Base-by-base conservation (phyloP, 2,797 vertebrate genomes). In the Sebastes trivittatus region DNA sequence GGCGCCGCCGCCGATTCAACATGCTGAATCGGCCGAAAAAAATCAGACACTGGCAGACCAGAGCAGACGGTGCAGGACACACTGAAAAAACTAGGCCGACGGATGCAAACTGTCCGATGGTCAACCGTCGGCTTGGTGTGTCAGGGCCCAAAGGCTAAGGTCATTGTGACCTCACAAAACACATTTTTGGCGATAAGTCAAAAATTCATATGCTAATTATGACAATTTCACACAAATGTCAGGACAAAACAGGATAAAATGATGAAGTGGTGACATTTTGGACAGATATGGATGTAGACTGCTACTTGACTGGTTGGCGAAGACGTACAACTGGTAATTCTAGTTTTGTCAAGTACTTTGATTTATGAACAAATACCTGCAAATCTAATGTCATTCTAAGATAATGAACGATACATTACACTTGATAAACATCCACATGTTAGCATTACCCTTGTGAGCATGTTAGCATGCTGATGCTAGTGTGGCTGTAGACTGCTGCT, bases 231-330 rank as follows among this genome's bases (percentile, higher is more conserved):
- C 20, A 54, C 49, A 54, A 54, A 54, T 54, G 9, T 52, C 49
- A 16, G 38, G 38, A 42, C 38, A 49, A 20, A 18, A 13, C 20
- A 59, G 6, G 7, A 49, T 49, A 49, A 49, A 49, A 49, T 20
- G 46, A 49, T 49, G 42, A 49, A 49, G 42, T 49, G 42, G 0
- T 49, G 46, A 49, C 0, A 20, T 18, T 49, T 49, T 49, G 46
- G 46, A 49, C 46, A 49, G 46, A 18, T 18, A 49, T 49, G 46
- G 46, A 49, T 49, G 18, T 49, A 49, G 0, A 49, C 0, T 49
- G 46, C 16, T 49, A 8, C 46, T 49, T 49, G 0, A 49, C 0
- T 49, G 18, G 7, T 49, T 49, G 46, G 46, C 2, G 0, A 18
- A 49, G 7, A 18, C 46, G 7, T 49, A 20, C 42, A 49, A 49